Evolutionary conservation across 2,888 invertebrate genomes (phyloP).

Genomic region (Morpho deidamia): DNA sequence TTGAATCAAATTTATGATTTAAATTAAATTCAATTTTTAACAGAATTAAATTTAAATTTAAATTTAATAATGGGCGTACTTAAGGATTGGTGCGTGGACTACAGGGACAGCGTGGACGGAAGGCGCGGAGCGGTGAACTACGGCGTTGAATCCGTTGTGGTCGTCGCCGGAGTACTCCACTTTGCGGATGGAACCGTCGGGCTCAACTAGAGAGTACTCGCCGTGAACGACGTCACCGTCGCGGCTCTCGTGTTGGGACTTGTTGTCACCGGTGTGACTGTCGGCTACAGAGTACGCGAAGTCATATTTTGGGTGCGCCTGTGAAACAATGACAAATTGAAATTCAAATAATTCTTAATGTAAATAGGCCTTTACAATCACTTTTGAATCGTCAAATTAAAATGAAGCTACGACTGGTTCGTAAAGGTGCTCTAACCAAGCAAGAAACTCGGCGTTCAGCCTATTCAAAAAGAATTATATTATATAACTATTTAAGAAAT

Average conservation of each 20-base stretch:
- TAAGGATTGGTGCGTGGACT: not conserved
- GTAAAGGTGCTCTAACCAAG: no score
- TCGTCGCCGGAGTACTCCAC: slow-evolving; percentile 55
- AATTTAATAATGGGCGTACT: no score
- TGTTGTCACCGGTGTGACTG: slow-evolving; percentile 78
- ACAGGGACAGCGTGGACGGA: slow-evolving; percentile 32
- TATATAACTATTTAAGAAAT: no score
- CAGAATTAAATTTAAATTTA: no score
- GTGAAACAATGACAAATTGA: not conserved
- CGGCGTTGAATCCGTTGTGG: slow-evolving; percentile 40
- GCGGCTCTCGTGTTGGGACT: slow-evolving; percentile 77
- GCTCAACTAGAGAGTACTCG: slow-evolving; percentile 58
- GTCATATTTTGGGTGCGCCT: slow-evolving; percentile 70
- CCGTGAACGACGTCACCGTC: slow-evolving; percentile 81
- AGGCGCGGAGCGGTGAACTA: slow-evolving; percentile 56
- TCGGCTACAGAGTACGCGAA: slow-evolving; percentile 78
- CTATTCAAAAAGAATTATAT: no score
- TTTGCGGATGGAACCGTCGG: slow-evolving; percentile 67
- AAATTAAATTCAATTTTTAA: no score
- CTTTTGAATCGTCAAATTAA: no score
- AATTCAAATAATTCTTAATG: not conserved
- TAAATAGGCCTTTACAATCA: no score
- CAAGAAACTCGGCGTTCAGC: no score
- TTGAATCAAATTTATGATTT: no score
- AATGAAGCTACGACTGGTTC: no score